Evolutionary conservation across 2,797 vertebrate genomes (phyloP).

Genomic region (Cirrhinus molitorella): DNA sequence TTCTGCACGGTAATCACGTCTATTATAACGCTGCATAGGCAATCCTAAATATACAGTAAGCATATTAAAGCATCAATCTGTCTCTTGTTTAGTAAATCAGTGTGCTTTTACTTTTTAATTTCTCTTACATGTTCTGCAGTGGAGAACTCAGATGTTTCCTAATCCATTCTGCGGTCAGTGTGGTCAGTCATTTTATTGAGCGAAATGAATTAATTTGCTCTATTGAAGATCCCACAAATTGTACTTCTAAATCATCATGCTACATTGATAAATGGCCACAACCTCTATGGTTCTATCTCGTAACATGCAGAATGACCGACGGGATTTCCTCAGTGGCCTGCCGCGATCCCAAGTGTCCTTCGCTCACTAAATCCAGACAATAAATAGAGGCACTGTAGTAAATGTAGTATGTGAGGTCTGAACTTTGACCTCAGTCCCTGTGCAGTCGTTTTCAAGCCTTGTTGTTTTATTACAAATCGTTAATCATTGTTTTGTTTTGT

Average conservation of each 20-base stretch:
- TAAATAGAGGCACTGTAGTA: slow-evolving; percentile 28
- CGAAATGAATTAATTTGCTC: not conserved
- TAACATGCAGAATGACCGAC: slow-evolving; percentile 1
- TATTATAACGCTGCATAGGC: slow-evolving; percentile 33
- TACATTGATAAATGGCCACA: not conserved
- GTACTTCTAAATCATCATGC: slow-evolving; percentile 10
- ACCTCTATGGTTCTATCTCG: slow-evolving; percentile 17
- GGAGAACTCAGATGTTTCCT: slow-evolving; percentile 19
- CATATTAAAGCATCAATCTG: slow-evolving; percentile 24
- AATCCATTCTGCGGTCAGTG: not conserved
- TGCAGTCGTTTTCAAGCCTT: slow-evolving; percentile 22
- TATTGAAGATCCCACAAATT: slow-evolving; percentile 25
- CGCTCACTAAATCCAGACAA: slow-evolving; percentile 25
- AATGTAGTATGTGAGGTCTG: slow-evolving; percentile 21
- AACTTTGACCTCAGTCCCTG: slow-evolving; percentile 17
- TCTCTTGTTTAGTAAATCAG: not conserved
- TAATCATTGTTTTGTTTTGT: slow-evolving; percentile 23
- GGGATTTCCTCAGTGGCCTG: not conserved
- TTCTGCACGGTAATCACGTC: slow-evolving; percentile 24
- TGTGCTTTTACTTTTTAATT: slow-evolving; percentile 32
- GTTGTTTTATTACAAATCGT: slow-evolving; percentile 14
- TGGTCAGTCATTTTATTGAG: not conserved
- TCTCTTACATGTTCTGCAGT: slow-evolving; percentile 5
- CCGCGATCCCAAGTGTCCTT: slow-evolving; percentile 14
- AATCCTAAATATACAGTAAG: slow-evolving; percentile 36